Conservation (phyloP, 23 tunicate genomes). For the Phallusia fumigata region DNA sequence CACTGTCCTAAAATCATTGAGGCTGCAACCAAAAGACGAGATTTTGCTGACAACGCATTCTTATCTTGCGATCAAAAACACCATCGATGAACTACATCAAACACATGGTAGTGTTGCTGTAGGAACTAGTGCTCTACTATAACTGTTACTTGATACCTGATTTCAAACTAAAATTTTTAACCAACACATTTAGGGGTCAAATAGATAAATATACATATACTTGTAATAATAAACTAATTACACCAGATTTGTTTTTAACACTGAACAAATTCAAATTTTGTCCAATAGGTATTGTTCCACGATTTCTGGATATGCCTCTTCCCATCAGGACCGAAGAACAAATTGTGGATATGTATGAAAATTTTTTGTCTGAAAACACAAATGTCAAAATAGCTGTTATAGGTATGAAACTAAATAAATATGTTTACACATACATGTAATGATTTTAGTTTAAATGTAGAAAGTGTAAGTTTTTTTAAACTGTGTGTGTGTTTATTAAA, state of each 20-base stretch:
- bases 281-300: conserved; percentile 25
- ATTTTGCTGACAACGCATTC: conserved; percentile 69
- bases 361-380: conserved; percentile 34
- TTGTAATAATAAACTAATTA: background rate
- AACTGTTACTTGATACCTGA: too few species aligned
- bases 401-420: too few species aligned
- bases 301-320: conserved; percentile 26
- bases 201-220: too few species aligned
- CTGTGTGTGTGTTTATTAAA: too few species aligned
- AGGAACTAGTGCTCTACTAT: too few species aligned
- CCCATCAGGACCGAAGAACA: conserved; percentile 54
- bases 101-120: conserved; percentile 35
- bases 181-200: too few species aligned
- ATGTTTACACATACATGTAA: too few species aligned
- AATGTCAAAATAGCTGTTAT: conserved; percentile 45
- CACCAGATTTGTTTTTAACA: background rate
- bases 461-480: too few species aligned
- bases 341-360: conserved; percentile 35
- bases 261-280: too few species aligned
- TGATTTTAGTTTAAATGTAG: too few species aligned
- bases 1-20: conserved; percentile 61
- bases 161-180: too few species aligned
- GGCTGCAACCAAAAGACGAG: conserved; percentile 37
- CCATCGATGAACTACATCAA: conserved; percentile 45
- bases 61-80: conserved; percentile 66